These are phyloP conservation scores for Verasper variegatus DNA, from an alignment of 2,113 vertebrate species.

Conservation along the genomic window DNA sequence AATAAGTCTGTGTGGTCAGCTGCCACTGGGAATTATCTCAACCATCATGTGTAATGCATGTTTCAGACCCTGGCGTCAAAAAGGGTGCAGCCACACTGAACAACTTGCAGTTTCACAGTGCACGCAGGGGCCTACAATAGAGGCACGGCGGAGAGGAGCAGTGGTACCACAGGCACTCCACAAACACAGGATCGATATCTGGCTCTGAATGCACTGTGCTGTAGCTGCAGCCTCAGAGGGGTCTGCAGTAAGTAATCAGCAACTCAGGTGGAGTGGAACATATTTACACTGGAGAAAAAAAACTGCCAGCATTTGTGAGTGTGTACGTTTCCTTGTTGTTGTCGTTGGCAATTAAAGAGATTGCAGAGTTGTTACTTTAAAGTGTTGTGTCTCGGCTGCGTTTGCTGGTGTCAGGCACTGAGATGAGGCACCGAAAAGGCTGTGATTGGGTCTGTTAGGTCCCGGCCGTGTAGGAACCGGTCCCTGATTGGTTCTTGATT, in stretches of 20 bases:
- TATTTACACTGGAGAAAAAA: background rate
- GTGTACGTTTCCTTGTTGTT: no score
- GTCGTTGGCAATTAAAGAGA: no score
- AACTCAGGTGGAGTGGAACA: background rate
- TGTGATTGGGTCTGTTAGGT: no score
- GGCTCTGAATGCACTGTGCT: background rate
- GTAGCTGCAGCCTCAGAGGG: background rate
- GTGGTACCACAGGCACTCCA: background rate
- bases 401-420: no score
- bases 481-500: no score
- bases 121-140: background rate
- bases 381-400: no score
- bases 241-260: background rate
- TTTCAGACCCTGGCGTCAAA: slow-evolving; percentile 11
- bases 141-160: background rate
- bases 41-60: slow-evolving; percentile 41
- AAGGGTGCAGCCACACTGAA: slow-evolving; percentile 11
- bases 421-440: no score
- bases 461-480: no score
- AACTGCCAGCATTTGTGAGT: background rate
- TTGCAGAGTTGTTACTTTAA: no score
- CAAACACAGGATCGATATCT: slow-evolving; percentile 17
- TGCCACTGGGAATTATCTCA: slow-evolving; percentile 58
- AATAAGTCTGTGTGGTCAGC: slow-evolving; percentile 56
- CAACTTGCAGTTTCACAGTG: slow-evolving; percentile 16